Base-by-base conservation (phyloP, 1,140 invertebrate species). In the Drosophila lacteicornis region DNA sequence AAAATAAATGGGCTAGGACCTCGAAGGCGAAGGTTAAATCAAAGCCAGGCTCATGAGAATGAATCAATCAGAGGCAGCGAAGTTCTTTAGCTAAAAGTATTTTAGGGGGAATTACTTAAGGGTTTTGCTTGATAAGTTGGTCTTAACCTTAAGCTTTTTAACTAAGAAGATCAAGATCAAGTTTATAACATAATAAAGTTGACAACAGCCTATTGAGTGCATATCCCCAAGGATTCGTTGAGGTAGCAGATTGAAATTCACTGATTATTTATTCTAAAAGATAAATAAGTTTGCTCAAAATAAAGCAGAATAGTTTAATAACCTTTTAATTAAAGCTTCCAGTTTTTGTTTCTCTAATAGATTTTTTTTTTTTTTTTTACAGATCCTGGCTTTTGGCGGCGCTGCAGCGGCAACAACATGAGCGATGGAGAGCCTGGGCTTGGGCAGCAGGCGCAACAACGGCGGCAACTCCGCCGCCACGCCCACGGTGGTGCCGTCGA, bases 401-500 rank as follows among this genome's bases (percentile, higher is more conserved):
- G 7, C 25, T 4, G 47, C 3, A 53, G 50, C 38, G 56, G 65
- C 74, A 51, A 51, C 84, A 92, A 78, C 83, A 92, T 92, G 91
- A 91, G 81, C 91, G 71, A 92, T 92, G 91, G 91, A 92, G 91
- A 88, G 85, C 78, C 81, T 91, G 70, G 83, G 88, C 40, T 68
- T 91, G 69, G 83, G 87, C 80, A 91, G 83, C 81, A 88, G 87
- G 82, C 80, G 80, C 84, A 87, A 76, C 75, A 87, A 62, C 67
- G 80, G 47, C 80, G 45, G 55, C 62, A 75, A 58, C 19, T 43
- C 57, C n/a, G 50, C 50, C 40, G 13, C 71, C 30, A 12, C 58
- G 51, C 51, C 71, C 51, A 56, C 70, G 43, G 59, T 51, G 13
- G 59, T 51, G 13, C 8, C 74, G 25, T 40, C 80, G 11, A 57